These are phyloP conservation scores for Frankliniella fusca DNA, from an alignment of 2,888 invertebrate species.

Conservation along the genomic window DNA sequence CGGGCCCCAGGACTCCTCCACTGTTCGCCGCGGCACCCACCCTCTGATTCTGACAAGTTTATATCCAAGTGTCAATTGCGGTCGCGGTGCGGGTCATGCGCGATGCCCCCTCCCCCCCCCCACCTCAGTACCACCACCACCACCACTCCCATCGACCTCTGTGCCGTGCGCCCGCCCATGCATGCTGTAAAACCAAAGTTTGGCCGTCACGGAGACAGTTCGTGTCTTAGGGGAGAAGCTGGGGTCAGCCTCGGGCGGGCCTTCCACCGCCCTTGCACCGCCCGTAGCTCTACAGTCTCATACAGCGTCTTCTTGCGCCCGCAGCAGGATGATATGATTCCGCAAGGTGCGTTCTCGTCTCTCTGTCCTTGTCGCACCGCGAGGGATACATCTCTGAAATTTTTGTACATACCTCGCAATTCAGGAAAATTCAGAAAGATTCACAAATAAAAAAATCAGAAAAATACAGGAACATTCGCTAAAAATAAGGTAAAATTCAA, in stretches of 20 bases:
- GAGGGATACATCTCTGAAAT: no score
- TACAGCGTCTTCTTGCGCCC: no score
- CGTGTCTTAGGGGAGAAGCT: not conserved
- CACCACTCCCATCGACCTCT: not conserved
- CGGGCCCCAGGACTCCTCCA: not conserved
- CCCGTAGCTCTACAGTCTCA: no score
- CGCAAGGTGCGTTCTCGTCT: no score
- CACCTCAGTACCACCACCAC: not conserved
- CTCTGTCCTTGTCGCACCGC: no score
- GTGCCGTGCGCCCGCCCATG: not conserved
- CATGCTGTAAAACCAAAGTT: conserved; percentile 26
- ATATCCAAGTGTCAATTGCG: conserved; percentile 9
- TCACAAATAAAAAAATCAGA: no score
- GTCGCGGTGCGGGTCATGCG: not conserved
- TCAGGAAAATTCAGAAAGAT: no score
- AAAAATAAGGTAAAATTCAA: no score
- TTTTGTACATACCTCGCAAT: no score
- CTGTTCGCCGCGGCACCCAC: not conserved
- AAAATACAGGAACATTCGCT: no score
- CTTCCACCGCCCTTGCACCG: not conserved
- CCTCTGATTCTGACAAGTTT: conserved; percentile 13
- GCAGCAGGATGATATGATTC: no score
- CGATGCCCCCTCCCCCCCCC: not conserved
- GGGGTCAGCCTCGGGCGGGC: not conserved
- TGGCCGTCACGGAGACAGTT: conserved; percentile 21